Base-by-base conservation (phyloP, 2,888 invertebrate species). In the Drosophila multiciliata region DNA sequence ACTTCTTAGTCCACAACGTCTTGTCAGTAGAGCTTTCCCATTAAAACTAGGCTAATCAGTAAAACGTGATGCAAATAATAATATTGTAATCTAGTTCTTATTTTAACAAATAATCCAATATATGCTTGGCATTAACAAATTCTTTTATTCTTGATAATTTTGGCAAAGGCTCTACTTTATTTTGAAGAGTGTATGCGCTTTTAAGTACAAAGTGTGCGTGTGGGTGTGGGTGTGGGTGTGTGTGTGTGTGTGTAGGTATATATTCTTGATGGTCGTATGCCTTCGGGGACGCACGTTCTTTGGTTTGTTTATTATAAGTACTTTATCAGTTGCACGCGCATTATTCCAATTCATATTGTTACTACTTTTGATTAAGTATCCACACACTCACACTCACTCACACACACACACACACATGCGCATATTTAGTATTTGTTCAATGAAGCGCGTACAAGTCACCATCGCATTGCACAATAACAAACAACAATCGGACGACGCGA, bases 321-420 rank as follows among this genome's bases (percentile, higher is more conserved):
- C 52, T 61, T 70, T 78, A 80, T 78, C 75, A 78, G 70, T 49
- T 66, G 66, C 45, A 78, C 60, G 62, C 76, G 78, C 69, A 57
- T 61, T 59, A 50, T 52, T 61, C n/a, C 61, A 45, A 58, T 53
- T 58, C 52, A 55, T 57, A 61, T 65, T 72, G 50, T 52, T 53
- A 50, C 48, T 36, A 52, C 40, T 55, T 70, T 67, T 67, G 54
- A 69, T 67, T 67, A 50, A 50, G 49, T 54, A 58, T 63, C 29
- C 49, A 62, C 55, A 55, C 15, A 66, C 26, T 7, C 9, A 42
- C 32, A 20, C 17, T 42, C 35, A 50, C 26, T 0, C 20, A 49
- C 36, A 33, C 2, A 32, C 23, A 33, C 58, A 32, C 32, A 55
- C 7, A 29, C 23, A 32, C 48, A 35, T 26, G 32, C 20, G 23